These are phyloP conservation scores for Oophaga sylvatica DNA, from an alignment of 2,797 vertebrate genomes.

Conservation along the genomic window DNA sequence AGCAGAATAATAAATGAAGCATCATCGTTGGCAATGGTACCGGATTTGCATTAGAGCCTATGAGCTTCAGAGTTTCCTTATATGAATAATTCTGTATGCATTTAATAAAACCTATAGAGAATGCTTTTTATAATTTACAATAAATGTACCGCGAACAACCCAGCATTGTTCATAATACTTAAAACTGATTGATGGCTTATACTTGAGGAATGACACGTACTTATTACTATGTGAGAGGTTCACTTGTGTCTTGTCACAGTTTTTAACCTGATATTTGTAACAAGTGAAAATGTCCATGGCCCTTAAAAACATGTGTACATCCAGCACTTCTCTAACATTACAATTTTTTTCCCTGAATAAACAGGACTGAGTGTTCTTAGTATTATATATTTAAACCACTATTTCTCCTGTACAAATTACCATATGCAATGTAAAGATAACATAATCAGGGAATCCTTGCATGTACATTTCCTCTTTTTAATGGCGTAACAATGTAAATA, in stretches of 20 bases:
- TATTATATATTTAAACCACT: background rate
- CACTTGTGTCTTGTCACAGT: background rate
- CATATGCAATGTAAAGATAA: constrained; percentile 40
- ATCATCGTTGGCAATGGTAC: background rate
- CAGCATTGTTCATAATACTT: no score
- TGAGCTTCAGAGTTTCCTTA: background rate
- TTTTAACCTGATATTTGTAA: background rate
- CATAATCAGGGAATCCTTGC: constrained; percentile 13
- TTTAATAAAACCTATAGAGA: no score
- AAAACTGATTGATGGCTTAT: background rate
- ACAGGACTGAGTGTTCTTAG: background rate
- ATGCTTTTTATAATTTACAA: background rate
- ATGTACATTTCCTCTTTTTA: constrained; percentile 9
- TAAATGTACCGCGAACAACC: no score
- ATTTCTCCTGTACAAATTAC: constrained; percentile 1
- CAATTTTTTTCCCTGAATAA: background rate
- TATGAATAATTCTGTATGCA: no score
- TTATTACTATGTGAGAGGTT: background rate
- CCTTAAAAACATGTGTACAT: background rate
- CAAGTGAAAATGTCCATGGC: background rate
- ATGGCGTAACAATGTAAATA: background rate
- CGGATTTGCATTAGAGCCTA: background rate
- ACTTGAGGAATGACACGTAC: background rate
- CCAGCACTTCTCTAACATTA: constrained; percentile 4
- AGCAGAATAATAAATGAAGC: background rate